phyloP scores from a whole-genome alignment of 2,797 vertebrate genomes.

The Muraenolepis orangiensis region DNA sequence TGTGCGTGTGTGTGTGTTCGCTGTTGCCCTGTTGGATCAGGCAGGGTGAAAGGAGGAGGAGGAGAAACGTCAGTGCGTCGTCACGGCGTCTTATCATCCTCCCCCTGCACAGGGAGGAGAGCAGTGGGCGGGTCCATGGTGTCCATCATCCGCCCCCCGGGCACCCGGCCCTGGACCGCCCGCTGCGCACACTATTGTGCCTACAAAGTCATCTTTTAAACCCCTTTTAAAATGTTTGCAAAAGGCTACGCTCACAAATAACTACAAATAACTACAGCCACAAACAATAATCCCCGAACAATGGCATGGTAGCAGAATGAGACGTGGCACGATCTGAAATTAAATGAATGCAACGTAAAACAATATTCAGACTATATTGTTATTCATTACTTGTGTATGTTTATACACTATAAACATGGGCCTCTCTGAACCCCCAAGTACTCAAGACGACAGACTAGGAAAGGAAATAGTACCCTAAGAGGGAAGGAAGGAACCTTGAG shows the following conservation, averaged over 20 bases:
- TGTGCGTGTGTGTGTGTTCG: no score
- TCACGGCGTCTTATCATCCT: neutral
- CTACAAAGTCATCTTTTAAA: no score
- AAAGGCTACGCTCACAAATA: neutral
- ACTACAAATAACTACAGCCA: neutral
- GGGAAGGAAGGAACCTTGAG: neutral
- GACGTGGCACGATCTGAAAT: no score
- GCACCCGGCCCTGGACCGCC: no score
- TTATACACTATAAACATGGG: neutral
- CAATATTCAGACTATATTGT: no score
- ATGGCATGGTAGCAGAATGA: no score
- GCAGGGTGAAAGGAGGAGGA: neutral
- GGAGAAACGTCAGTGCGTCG: constrained; percentile 1
- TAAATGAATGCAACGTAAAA: no score
- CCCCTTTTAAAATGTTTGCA: neutral
- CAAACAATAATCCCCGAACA: neutral
- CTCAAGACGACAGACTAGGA: neutral
- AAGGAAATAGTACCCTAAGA: neutral
- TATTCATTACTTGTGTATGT: no score
- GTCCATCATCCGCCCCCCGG: no score
- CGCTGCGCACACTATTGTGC: no score
- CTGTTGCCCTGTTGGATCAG: neutral
- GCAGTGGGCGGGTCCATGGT: neutral
- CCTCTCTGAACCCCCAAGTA: neutral
- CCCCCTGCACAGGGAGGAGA: neutral